Evolutionary conservation across 1,140 invertebrate genomes (phyloP).

Genomic region (Bradynema listronoti): DNA sequence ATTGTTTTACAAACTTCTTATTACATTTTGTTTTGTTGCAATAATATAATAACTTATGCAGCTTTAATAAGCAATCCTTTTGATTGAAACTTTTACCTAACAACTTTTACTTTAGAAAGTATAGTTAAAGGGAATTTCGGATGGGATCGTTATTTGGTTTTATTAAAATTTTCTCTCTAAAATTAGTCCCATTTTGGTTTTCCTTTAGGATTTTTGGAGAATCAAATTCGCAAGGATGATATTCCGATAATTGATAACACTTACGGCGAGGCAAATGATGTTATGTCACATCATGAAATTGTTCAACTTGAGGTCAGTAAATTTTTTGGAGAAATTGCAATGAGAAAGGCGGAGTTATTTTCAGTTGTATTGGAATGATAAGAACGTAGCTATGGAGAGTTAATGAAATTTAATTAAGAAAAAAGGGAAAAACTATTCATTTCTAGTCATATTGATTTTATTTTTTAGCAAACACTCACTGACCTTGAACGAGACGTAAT

Average conservation of each 20-base stretch:
- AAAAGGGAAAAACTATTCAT: conserved; percentile 4
- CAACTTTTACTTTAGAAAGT: too few species aligned
- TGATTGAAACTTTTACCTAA: too few species aligned
- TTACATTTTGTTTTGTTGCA: too few species aligned
- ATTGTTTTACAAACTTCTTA: too few species aligned
- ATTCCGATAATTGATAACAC: conserved; percentile 52
- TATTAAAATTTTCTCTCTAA: background rate
- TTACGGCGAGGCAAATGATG: conserved; percentile 35
- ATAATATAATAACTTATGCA: background rate
- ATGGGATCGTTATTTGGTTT: background rate
- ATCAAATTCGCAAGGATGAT: conserved; percentile 53
- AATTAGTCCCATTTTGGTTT: background rate
- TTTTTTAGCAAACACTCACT: conserved; percentile 47
- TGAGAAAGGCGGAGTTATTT: too few species aligned
- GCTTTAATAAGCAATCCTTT: background rate
- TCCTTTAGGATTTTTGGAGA: conserved; percentile 52
- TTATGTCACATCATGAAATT: conserved; percentile 47
- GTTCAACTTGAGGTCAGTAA: conserved; percentile 52
- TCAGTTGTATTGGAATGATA: too few species aligned
- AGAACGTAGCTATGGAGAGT: too few species aligned
- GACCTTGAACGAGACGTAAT: conserved; percentile 57
- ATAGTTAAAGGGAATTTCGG: background rate
- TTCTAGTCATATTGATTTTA: background rate
- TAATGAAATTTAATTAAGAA: conserved; percentile 2
- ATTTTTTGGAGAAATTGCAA: too few species aligned